Evolutionary conservation across 1,140 invertebrate genomes (phyloP), one percentile per base, ranked within the genome.

Genomic region (Diachasmimorpha longicaudata): DNA sequence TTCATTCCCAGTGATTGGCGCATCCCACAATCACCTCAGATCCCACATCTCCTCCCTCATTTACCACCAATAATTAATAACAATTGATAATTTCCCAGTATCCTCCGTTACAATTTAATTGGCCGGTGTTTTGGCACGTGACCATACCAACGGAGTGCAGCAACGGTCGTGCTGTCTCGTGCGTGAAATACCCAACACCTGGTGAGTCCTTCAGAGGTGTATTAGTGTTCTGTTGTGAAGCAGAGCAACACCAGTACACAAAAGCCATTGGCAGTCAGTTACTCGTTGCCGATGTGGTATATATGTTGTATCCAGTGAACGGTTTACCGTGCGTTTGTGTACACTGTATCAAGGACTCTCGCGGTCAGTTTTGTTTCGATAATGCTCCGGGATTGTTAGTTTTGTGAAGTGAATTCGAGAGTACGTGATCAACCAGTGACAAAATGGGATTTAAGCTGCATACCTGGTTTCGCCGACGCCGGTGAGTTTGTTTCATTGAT

Each of bases 391-490:
- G 14, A 68, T 39, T 68, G 58, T 63, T 63, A 63, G 58, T 67
- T 74, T 52, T 52, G 21, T 52, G 8, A 19, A 66, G 13, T 68
- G 42, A 37, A 68, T 69, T 36, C 11, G 16, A 13, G 63, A 4
- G 63, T 48, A 42, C 37, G 46, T 19, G 6, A 44, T 13, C 25
- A 36, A 66, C 37, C n/a, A n/a, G 31, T 58, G 1, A 44, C n/a
- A 76, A 76, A 39, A 76, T 76, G 68, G 74, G 74, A 76, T 76
- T 76, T 36, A 76, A 76, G 37, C 37, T 76, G 8, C 74, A 71
- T 21, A 76, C 21, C 48, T 76, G 74, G 74, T 76, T 76, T 21
- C 23, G 74, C 8, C 37, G 69, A 39, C 69, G 74, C 68, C 74
- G 74, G 74, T 76, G 25, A 76, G 52, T 31, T 67, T 46, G 14